A percentile compares a stretch with the other conserved stretches of the same genome.
phyloP scores from a whole-genome alignment of 2,888 invertebrate species.

The Cylindroiulus punctatus region DNA sequence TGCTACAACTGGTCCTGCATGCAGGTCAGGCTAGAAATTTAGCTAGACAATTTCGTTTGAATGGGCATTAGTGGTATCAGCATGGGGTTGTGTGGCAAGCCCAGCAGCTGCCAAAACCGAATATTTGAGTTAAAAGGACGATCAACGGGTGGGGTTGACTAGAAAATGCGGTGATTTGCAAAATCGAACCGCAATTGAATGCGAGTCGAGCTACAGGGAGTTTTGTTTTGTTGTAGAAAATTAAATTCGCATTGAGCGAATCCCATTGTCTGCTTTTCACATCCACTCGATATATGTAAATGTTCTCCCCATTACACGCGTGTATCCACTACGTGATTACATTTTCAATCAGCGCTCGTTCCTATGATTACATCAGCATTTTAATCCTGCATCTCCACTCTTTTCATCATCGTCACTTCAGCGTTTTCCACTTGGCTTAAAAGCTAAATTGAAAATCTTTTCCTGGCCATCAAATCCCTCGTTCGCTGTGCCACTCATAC shows the following conservation, averaged over 20 bases:
- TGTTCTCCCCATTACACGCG: conserved; percentile 40
- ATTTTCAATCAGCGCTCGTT: conserved; percentile 52
- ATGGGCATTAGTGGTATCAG: too few species aligned
- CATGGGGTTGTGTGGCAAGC: not conserved
- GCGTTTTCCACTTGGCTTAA: conserved; percentile 53
- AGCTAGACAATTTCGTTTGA: too few species aligned
- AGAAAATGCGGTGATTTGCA: not conserved
- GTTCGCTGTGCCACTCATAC: conserved; percentile 13
- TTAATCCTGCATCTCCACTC: conserved; percentile 48
- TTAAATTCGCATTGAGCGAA: conserved; percentile 50
- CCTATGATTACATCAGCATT: conserved; percentile 46
- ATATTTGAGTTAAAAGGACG: not conserved
- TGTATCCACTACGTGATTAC: conserved; percentile 30
- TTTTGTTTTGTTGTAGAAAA: conserved; percentile 36
- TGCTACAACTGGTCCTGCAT: too few species aligned
- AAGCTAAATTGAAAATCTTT: conserved; percentile 53
- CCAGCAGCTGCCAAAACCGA: not conserved
- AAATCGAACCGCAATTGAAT: conserved; percentile 36
- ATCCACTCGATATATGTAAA: conserved; percentile 5
- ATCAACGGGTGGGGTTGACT: not conserved
- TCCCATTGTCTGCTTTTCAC: not conserved
- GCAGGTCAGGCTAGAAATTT: too few species aligned
- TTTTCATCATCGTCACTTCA: conserved; percentile 49
- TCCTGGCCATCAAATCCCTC: conserved; percentile 47
- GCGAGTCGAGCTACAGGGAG: not conserved